These are phyloP conservation scores for Homarus gammarus DNA, from an alignment of 2,888 invertebrate species.

Conservation along the genomic window DNA sequence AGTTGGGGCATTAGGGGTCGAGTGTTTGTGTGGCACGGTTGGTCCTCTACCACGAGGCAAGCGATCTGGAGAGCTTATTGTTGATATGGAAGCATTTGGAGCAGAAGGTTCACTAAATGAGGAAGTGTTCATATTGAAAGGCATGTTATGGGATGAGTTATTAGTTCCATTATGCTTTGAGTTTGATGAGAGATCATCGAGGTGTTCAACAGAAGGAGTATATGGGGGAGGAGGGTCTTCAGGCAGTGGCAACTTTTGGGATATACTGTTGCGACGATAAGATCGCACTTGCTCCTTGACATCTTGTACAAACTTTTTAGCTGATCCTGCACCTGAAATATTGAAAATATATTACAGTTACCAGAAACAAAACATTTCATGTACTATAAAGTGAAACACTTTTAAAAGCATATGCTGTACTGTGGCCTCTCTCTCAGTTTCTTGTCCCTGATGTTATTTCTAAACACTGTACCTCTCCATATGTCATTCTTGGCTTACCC, in stretches of 20 bases:
- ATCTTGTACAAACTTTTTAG: slow-evolving; percentile 43
- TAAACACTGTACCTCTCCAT: too few species aligned
- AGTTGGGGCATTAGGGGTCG: not conserved
- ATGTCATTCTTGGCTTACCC: too few species aligned
- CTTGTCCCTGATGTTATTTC: too few species aligned
- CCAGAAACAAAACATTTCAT: too few species aligned
- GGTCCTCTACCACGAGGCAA: not conserved
- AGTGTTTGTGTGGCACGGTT: not conserved
- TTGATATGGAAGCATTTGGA: slow-evolving; percentile 41
- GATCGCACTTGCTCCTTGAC: slow-evolving; percentile 46
- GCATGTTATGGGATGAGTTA: not conserved
- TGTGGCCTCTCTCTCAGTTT: too few species aligned
- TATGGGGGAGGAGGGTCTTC: slow-evolving; percentile 55
- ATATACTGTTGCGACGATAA: slow-evolving; percentile 4
- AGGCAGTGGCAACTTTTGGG: slow-evolving; percentile 34
- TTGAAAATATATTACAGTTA: not conserved
- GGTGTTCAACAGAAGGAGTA: slow-evolving; percentile 46
- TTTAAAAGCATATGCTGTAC: too few species aligned
- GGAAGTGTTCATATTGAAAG: not conserved
- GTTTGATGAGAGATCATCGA: slow-evolving; percentile 35
- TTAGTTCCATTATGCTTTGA: slow-evolving; percentile 18
- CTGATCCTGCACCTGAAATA: slow-evolving; percentile 41
- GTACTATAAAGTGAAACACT: too few species aligned
- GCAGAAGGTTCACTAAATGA: slow-evolving; percentile 16
- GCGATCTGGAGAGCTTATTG: slow-evolving; percentile 3